Evolutionary conservation across 1,140 invertebrate genomes (phyloP).

Genomic region (Ericerus pela): DNA sequence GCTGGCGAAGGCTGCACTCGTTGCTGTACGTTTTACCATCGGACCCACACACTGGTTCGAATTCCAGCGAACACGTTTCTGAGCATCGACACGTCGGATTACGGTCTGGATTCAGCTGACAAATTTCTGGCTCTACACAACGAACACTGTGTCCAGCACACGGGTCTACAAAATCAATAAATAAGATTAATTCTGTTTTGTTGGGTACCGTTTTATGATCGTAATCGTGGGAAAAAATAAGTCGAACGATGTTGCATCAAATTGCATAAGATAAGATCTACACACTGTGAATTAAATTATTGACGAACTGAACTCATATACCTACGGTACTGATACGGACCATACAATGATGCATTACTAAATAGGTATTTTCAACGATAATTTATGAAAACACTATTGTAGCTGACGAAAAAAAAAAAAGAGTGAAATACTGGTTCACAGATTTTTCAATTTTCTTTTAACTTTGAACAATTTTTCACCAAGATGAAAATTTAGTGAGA

Average conservation of each 20-base stretch:
- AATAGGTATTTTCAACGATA: too few species aligned
- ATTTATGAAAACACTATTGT: too few species aligned
- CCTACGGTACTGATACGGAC: neutral
- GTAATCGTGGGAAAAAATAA: neutral
- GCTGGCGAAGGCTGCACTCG: constrained; percentile 60
- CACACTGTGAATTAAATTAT: neutral
- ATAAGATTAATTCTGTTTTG: neutral
- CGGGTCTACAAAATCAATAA: constrained; percentile 50
- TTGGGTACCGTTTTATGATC: neutral
- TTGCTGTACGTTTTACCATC: constrained; percentile 76
- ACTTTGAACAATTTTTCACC: too few species aligned
- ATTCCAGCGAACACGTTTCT: constrained; percentile 59
- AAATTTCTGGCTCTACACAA: constrained; percentile 65
- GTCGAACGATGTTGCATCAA: neutral
- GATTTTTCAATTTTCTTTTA: too few species aligned
- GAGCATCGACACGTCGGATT: constrained; percentile 64
- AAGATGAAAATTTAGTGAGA: too few species aligned
- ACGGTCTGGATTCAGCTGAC: constrained; percentile 61
- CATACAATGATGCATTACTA: neutral
- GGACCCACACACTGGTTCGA: constrained; percentile 68
- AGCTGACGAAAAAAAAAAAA: too few species aligned
- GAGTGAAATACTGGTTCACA: too few species aligned
- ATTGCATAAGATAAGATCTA: neutral
- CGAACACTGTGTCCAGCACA: constrained; percentile 46
- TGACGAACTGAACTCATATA: neutral